These are phyloP conservation scores for Empidonax alnorum DNA, from an alignment of 2,113 vertebrate species.

Conservation along the genomic window DNA sequence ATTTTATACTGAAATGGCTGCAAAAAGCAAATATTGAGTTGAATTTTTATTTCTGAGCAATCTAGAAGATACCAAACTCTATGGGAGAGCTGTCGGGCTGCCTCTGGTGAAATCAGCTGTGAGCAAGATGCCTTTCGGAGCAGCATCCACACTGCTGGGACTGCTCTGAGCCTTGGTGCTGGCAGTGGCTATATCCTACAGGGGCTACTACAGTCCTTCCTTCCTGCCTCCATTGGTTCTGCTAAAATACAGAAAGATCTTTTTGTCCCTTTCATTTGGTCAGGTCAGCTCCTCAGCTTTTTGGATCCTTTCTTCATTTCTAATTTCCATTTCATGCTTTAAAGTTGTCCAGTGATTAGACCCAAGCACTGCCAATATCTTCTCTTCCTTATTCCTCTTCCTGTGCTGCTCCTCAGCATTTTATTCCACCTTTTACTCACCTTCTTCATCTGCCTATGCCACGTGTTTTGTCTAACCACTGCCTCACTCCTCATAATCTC, in stretches of 20 bases:
- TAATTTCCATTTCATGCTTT: not conserved
- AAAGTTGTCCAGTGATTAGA: not conserved
- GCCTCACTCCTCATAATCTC: not conserved
- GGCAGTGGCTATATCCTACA: not conserved
- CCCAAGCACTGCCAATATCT: not conserved
- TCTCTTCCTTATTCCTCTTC: not conserved
- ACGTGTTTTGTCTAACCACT: not conserved
- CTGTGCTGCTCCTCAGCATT: not conserved
- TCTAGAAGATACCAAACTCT: not conserved
- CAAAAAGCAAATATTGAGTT: not conserved
- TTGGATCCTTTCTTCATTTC: not conserved
- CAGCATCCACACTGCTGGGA: not conserved
- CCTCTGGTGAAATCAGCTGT: not conserved
- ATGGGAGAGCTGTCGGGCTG: not conserved
- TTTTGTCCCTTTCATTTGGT: not conserved
- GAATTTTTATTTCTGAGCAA: not conserved
- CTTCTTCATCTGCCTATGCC: not conserved
- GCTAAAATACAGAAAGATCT: not conserved
- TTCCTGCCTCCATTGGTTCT: not conserved
- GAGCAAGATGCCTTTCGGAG: not conserved
- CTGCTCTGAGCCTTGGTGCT: not conserved
- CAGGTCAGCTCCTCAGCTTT: not conserved
- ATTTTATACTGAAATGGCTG: not conserved
- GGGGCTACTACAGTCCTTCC: not conserved
- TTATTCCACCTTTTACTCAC: not conserved